Percentiles rank a stretch among this genome's conserved stretches.
Conservation (phyloP, 2,797 vertebrate species). For the Tiaroga cobitis region DNA sequence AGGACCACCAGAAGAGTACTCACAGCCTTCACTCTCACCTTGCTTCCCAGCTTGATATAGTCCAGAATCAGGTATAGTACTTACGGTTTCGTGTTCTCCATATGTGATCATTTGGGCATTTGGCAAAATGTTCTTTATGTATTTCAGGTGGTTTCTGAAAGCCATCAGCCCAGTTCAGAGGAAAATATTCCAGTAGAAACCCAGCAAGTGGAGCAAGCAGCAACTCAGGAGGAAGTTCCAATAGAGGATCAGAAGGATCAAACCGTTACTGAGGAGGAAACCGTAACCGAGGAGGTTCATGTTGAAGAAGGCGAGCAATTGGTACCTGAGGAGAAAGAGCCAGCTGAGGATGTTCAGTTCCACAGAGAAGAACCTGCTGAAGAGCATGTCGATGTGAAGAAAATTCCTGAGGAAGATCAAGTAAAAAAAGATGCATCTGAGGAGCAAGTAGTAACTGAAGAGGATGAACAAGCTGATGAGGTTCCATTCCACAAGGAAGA, state of each 20-base stretch:
- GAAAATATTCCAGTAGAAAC: slow-evolving; percentile 23
- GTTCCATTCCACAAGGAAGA: neutral
- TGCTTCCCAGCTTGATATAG: slow-evolving; percentile 53
- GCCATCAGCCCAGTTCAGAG: slow-evolving; percentile 28
- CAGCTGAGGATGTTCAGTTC: neutral
- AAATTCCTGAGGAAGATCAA: neutral
- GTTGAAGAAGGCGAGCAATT: slow-evolving; percentile 15
- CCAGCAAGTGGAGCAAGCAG: slow-evolving; percentile 6
- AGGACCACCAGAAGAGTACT: slow-evolving; percentile 63
- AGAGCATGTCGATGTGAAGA: neutral
- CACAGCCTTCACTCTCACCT: slow-evolving; percentile 58
- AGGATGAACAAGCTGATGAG: slow-evolving; percentile 10
- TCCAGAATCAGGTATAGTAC: slow-evolving; percentile 55
- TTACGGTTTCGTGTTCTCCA: neutral
- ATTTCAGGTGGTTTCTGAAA: slow-evolving; percentile 51
- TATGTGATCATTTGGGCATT: neutral
- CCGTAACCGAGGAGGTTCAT: neutral
- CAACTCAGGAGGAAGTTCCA: slow-evolving; percentile 9
- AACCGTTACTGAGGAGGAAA: neutral
- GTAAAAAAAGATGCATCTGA: neutral
- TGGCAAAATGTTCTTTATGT: slow-evolving; percentile 16
- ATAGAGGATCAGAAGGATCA: slow-evolving; percentile 17
- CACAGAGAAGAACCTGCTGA: slow-evolving; percentile 24
- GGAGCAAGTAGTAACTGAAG: neutral
- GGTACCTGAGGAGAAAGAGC: neutral